Evolutionary conservation across 2,797 vertebrate species (phyloP), one percentile per base, ranked within the genome.

Genomic region (Tachyglossus aculeatus): DNA sequence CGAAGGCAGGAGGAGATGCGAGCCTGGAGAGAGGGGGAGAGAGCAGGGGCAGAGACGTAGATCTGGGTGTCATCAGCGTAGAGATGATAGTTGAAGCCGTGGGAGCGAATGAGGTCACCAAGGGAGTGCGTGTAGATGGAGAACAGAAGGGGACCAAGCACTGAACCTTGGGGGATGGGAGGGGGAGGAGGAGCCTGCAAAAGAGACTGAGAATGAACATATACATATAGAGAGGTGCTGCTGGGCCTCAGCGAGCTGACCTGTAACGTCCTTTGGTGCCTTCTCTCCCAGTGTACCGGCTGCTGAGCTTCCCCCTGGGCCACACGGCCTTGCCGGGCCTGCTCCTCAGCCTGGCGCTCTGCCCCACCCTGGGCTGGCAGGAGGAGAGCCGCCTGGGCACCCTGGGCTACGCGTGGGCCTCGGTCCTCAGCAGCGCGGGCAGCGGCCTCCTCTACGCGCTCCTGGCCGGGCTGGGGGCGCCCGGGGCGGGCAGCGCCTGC

Each of bases 351-450:
- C 77, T 93, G 27, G 65, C 81, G 7, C 81, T 95, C 25, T 80
- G 96, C 81, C 81, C 94, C 39, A 33, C 86, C n/a, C 45, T 94
- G 11, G 93, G 95, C 41, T 91, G 92, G 18, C 79, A 76, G 40
- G 93, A 95, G 86, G 96, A 97, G 87, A 86, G 84, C 37, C 90
- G 76, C 43, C 93, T 95, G 92, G 96, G 96, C 44, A 94, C 95
- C 0, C 71, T 94, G 16, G 77, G 93, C 50, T 96, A 94, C 77
- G 86, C 97, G 5, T 29, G 82, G 7, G 85, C 94, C 44, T 94
- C 94, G 0, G 13, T 84, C 38, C 71, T 96, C 36, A 94, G 95
- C 1, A 65, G 91, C 31, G 43, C 71, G 36, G 19, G 81, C 4
- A 62, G 94, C 1, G 94, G 95, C 45, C 80, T 93, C 9, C 68